These are phyloP conservation scores for Ivindomyrus marchei DNA, from an alignment of 2,113 vertebrate species.

Conservation along the genomic window DNA sequence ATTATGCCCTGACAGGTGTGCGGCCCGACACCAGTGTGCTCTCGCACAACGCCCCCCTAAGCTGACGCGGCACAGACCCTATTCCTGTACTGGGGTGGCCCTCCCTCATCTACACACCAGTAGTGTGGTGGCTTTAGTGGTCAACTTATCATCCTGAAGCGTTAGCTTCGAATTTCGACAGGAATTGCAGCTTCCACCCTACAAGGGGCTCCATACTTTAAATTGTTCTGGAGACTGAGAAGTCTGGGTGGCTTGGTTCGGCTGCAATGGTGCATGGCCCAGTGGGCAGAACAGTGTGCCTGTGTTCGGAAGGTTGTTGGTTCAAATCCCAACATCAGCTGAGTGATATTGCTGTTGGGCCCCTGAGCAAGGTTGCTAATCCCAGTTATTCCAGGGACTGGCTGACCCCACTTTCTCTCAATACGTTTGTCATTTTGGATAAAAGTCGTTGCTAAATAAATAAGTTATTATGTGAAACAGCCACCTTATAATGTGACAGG, in stretches of 20 bases:
- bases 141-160: neutral
- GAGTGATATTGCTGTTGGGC: neutral
- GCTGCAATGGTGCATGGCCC: neutral
- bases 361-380: neutral
- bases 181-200: neutral
- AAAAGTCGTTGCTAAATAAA: neutral
- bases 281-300: neutral
- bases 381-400: neutral
- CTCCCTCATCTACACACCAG: neutral
- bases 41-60: neutral
- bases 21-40: neutral
- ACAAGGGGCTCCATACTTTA: too few relatives aligned
- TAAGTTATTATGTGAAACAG: neutral
- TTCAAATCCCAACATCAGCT: neutral
- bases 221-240: neutral
- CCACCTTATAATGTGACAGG: neutral
- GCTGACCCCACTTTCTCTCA: neutral
- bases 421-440: neutral
- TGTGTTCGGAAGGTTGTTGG: neutral
- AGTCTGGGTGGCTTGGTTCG: neutral
- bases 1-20: conserved; percentile 13
- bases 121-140: neutral
- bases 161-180: neutral
- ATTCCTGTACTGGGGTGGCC: neutral
- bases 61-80: neutral